Evolutionary conservation across 2,797 vertebrate species (phyloP).

Genomic region (Alca torda): DNA sequence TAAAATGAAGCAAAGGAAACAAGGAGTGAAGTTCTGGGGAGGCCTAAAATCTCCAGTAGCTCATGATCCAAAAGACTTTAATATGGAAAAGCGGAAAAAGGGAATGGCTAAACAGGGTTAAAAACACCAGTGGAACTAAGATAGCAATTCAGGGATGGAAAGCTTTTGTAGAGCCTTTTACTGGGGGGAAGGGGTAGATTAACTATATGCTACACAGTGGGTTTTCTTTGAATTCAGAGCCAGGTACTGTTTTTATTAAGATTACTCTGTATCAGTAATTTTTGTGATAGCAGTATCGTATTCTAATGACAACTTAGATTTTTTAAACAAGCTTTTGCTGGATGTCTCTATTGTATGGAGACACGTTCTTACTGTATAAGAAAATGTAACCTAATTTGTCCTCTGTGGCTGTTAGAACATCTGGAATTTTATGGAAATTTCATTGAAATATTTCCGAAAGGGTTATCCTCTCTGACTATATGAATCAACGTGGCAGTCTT

Average conservation of each 20-base stretch:
- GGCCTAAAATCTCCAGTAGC: background rate
- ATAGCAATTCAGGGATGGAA: background rate
- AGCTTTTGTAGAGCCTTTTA: background rate
- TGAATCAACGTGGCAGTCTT: background rate
- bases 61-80: background rate
- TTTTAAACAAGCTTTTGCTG: background rate
- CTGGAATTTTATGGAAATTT: constrained; percentile 20
- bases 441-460: background rate
- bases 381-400: constrained; percentile 5
- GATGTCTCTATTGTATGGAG: background rate
- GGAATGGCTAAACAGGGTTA: background rate
- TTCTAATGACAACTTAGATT: background rate
- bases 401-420: background rate
- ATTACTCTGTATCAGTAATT: background rate
- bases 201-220: background rate
- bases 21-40: background rate
- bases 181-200: background rate
- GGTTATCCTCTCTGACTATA: background rate
- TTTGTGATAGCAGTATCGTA: background rate
- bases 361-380: background rate
- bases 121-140: background rate
- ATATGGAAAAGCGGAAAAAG: background rate
- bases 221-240: background rate
- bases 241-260: constrained; percentile 1
- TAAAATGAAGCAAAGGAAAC: background rate